Base-by-base conservation (phyloP, 2,888 invertebrate species). In the Gari tellinella region DNA sequence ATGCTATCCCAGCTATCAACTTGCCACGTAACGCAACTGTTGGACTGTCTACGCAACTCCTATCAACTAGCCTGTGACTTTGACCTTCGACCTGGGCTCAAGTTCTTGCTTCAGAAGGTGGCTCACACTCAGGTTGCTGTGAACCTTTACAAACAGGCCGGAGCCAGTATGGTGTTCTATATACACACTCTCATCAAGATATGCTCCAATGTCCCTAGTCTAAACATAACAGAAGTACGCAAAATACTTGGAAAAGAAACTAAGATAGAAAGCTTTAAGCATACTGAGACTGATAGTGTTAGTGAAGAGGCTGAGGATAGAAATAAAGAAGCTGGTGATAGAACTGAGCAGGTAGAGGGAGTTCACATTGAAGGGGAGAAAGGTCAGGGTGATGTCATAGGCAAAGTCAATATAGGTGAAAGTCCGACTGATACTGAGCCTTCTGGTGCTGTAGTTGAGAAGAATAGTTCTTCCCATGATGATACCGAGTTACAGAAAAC, bases 11-110 rank as follows among this genome's bases (percentile, higher is more conserved):
- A 83, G 70, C 79, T 91, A 69, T 89, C 91, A 5, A 82, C 85
- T 8, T 68, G 88, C 8, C 88, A 89, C 72, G 84, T 88, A 2
- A 49, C 86, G 48, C 80, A 82, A 55, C 80, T 92, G 48, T 73
- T 91, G 60, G 77, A 87, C 21, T 89, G 89, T 72, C 82, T 98
- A 74, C 95, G 97, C 83, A 94, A 96, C 70, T 97, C 97, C 1
- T 96, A 96, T 88, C 94, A 94, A 60, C 94, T 96, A 67, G 96
- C 97, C 0, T 94, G 95, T 90, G 96, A 96, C 87, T 98, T 98
- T 90, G 98, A 98, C 91, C 94, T 95, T 10, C 94, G 98, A 38
- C 98, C 98, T 0, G 98, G 98, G 0, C 93, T 98, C 21, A 98
- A 98, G 92, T 98, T 98, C 91, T 94, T 98, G 2, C 95, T 97